These are phyloP conservation scores for Cryptomyrus ogoouensis DNA, from an alignment of 2,113 vertebrate species.

Conservation along the genomic window DNA sequence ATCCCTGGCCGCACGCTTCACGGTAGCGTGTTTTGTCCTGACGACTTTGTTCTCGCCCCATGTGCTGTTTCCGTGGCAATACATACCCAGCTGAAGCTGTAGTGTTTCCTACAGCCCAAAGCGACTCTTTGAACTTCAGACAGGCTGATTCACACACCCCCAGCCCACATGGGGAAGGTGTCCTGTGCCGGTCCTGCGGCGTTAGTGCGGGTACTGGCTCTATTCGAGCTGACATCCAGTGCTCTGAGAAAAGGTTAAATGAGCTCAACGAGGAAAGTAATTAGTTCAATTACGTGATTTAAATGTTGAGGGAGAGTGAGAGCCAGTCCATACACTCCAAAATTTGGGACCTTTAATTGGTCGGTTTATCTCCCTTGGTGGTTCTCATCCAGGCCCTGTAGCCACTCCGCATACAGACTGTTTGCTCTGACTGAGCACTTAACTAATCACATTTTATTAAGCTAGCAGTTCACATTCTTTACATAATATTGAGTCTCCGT, in stretches of 20 bases:
- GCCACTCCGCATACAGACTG: background rate
- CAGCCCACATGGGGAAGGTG: background rate
- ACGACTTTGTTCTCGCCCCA: background rate
- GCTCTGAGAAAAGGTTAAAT: background rate
- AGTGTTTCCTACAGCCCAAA: background rate
- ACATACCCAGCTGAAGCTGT: background rate
- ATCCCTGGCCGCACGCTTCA: background rate
- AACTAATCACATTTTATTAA: background rate
- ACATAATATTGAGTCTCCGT: background rate
- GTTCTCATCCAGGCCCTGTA: background rate
- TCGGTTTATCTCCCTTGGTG: background rate
- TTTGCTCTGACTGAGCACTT: background rate
- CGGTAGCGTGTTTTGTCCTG: background rate
- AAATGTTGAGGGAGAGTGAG: background rate
- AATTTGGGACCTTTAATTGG: background rate
- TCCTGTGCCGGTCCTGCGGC: background rate
- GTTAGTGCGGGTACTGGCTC: background rate
- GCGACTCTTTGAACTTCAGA: too few species aligned
- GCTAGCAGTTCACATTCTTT: background rate
- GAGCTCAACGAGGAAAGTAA: conserved; percentile 1
- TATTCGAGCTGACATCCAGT: background rate
- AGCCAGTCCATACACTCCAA: background rate
- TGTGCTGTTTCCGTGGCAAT: background rate
- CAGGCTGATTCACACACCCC: background rate
- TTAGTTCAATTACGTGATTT: background rate